These are phyloP conservation scores for Metellina segmentata DNA, from an alignment of 2,888 invertebrate genomes.

Conservation along the genomic window DNA sequence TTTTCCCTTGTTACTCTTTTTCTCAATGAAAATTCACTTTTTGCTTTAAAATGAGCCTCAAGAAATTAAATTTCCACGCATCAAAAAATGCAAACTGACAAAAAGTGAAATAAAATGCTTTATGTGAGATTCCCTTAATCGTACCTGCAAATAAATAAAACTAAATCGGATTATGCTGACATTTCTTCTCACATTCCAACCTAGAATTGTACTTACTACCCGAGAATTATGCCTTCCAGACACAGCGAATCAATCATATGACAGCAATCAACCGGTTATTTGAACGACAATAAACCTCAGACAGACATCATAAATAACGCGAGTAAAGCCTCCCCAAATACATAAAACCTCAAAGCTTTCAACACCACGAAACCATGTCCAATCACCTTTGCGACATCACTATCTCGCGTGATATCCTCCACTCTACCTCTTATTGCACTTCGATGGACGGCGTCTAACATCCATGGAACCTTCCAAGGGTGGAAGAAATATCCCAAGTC, in stretches of 20 bases:
- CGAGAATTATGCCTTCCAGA: too few species aligned
- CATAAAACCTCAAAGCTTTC: background rate
- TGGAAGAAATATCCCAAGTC: too few species aligned
- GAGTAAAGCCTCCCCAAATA: background rate
- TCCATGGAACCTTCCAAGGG: background rate
- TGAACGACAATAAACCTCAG: constrained; percentile 1
- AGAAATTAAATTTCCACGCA: too few species aligned
- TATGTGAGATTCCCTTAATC: too few species aligned
- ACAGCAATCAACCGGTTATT: background rate
- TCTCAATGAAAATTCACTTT: too few species aligned
- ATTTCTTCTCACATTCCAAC: background rate
- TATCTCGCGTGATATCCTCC: constrained; percentile 12
- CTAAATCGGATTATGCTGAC: background rate
- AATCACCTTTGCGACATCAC: background rate
- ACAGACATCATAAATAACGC: constrained; percentile 3
- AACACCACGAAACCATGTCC: constrained; percentile 20
- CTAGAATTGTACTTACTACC: background rate
- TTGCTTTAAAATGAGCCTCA: too few species aligned
- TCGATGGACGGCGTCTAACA: constrained; percentile 4
- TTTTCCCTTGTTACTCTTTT: too few species aligned
- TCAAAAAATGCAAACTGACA: too few species aligned
- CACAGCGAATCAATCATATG: background rate
- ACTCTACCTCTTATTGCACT: background rate
- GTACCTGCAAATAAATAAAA: background rate
- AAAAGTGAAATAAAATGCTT: too few species aligned